Base-by-base conservation (phyloP, 2,797 vertebrate genomes). In the Rhincodon typus region DNA sequence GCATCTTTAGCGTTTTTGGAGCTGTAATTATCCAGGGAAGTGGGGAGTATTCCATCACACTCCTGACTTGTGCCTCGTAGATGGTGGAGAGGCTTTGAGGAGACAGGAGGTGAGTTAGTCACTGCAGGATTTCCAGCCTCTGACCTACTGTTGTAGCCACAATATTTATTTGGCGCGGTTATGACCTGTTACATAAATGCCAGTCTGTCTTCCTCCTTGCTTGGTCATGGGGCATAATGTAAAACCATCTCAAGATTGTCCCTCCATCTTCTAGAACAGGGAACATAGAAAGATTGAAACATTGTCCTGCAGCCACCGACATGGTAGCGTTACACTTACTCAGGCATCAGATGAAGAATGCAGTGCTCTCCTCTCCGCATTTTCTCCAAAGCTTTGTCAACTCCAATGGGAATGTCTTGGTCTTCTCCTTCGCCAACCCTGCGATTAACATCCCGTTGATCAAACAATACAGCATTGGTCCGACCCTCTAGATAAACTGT, bases 281-380 rank as follows among this genome's bases (percentile, higher is more conserved):
- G 13, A 57, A 53, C 15, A 27, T 25, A 34, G 87, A 90, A 15
- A 34, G 87, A 62, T 57, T 57, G 87, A 90, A 62, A 57, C n/a
- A 90, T 62, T 6, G 23, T 25, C 57, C 53, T 21, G 57, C 21
- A 46, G 27, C 38, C 38, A 23, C 90, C 90, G 42, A 66, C 6
- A 7, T 7, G 34, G 57, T 72, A 1, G 42, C n/a, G 0, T 66
- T 0, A 25, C 74, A 95, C 98, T 97, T 97, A 99, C 99, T 98
- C 98, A 96, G 98, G 97, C 96, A 98, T 98, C 70, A 99, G 97
- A 96, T 98, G 97, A 96, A 99, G 97, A 96, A 99, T 1, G 96
- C 98, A 99, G 95, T 98, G 98, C 96, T 99, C 99, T 97, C 98
- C 99, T 96, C 98, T 98, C 97, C 99, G 99, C 98, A 99, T 99